phyloP scores from a whole-genome alignment of 2,888 invertebrate species.

The Brachynemurus nebulosus region DNA sequence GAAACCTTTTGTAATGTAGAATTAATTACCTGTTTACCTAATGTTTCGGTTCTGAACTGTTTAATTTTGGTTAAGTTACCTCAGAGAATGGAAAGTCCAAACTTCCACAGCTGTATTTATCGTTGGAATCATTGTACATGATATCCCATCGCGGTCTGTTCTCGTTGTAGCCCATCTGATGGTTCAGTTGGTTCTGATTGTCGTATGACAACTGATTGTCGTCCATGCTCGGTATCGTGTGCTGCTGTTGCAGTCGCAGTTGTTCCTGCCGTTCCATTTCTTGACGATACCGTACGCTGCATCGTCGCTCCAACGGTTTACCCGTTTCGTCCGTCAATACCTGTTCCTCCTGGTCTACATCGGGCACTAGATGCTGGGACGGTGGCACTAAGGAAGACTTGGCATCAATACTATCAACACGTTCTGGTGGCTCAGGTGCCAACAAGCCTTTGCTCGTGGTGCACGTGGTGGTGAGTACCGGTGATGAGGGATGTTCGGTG shows the following conservation, averaged over 20 bases:
- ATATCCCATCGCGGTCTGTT: constrained; percentile 28
- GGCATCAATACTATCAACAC: constrained; percentile 22
- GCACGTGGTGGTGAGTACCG: constrained; percentile 20
- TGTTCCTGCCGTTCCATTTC: constrained; percentile 27
- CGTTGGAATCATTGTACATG: constrained; percentile 26
- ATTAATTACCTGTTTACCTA: too few relatives aligned
- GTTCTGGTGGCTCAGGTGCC: constrained; percentile 20
- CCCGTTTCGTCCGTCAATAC: constrained; percentile 8
- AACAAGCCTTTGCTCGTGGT: constrained; percentile 20
- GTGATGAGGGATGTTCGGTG: not conserved
- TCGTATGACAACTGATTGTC: constrained; percentile 7
- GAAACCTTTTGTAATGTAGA: too few relatives aligned
- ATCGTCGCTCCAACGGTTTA: constrained; percentile 29
- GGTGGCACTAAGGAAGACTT: constrained; percentile 38
- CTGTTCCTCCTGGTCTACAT: constrained; percentile 22
- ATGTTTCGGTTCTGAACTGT: too few relatives aligned
- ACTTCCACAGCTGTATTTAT: constrained; percentile 29
- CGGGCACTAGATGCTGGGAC: constrained; percentile 38
- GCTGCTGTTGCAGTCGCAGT: too few relatives aligned
- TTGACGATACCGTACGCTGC: constrained; percentile 36
- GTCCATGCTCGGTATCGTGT: not conserved
- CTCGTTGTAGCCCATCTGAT: constrained; percentile 32
- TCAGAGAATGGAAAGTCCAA: constrained; percentile 34
- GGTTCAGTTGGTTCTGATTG: constrained; percentile 22
- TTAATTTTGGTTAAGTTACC: constrained; percentile 21